Conservation (phyloP, 2,113 vertebrate genomes). For the Argyrosomus japonicus region DNA sequence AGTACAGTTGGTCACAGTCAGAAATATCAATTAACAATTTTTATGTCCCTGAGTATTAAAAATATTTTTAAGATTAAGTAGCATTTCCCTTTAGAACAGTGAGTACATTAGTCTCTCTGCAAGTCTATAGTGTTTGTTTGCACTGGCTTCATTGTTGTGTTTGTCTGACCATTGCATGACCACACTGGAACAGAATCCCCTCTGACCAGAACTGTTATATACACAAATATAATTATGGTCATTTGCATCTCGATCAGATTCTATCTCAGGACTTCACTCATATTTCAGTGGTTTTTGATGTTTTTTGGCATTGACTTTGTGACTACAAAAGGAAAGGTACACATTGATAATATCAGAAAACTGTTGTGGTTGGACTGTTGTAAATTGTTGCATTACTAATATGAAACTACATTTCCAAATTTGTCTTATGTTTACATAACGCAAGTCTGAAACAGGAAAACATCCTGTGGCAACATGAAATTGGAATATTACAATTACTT, state of each 20-base stretch:
- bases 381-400: constrained; percentile 4
- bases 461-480: constrained; percentile 7
- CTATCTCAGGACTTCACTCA: constrained; percentile 30
- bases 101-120: background rate
- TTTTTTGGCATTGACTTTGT: background rate
- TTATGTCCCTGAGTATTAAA: background rate
- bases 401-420: constrained; percentile 25
- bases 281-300: background rate
- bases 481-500: background rate
- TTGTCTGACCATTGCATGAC: constrained; percentile 49
- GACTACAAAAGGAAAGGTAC: background rate
- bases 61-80: constrained; percentile 5
- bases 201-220: constrained; percentile 8
- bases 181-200: constrained; percentile 24
- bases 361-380: background rate
- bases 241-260: constrained; percentile 54
- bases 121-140: constrained; percentile 29
- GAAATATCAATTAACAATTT: background rate
- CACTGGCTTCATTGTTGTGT: constrained; percentile 30
- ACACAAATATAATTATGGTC: constrained; percentile 45
- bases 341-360: background rate
- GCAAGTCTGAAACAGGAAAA: constrained; percentile 7
- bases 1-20: background rate
- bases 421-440: background rate
- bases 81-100: constrained; percentile 8